A percentile compares a stretch with the other conserved stretches of the same genome.
These are phyloP conservation scores for Acanthopleura granulata DNA, from an alignment of 2,888 invertebrate species.

Conservation along the genomic window DNA sequence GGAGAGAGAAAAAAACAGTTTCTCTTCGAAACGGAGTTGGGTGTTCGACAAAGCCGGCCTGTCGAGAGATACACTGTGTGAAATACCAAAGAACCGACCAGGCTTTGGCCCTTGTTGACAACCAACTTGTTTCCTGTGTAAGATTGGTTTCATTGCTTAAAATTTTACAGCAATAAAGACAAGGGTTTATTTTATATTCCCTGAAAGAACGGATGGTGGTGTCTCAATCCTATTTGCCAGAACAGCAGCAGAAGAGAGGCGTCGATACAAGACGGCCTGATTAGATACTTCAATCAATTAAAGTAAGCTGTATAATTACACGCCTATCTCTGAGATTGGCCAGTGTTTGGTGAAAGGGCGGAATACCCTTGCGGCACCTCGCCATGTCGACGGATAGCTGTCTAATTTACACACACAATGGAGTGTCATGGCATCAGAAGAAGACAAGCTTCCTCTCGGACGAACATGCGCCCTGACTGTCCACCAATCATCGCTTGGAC, in stretches of 20 bases:
- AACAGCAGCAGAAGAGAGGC: not conserved
- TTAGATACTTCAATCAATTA: slow-evolving; percentile 8
- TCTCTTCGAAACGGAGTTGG: too few relatives aligned
- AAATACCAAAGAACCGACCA: too few relatives aligned
- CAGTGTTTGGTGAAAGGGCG: not conserved
- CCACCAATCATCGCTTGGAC: too few relatives aligned
- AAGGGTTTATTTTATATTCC: too few relatives aligned
- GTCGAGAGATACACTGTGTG: too few relatives aligned
- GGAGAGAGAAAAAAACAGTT: not conserved
- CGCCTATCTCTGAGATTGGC: slow-evolving; percentile 3
- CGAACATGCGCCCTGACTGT: too few relatives aligned
- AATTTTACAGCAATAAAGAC: not conserved
- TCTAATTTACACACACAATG: not conserved
- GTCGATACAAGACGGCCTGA: not conserved
- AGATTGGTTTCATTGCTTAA: not conserved
- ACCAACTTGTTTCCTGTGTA: not conserved
- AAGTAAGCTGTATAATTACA: slow-evolving; percentile 7
- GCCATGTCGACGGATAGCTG: not conserved
- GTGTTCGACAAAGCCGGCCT: too few relatives aligned
- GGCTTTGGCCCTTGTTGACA: not conserved
- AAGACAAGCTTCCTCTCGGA: too few relatives aligned
- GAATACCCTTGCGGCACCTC: not conserved
- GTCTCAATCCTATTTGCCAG: too few relatives aligned
- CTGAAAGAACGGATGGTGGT: too few relatives aligned
- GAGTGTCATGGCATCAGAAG: not conserved